Evolutionary conservation across 2,113 vertebrate species (phyloP).

Genomic region (Melanocharis versteri): DNA sequence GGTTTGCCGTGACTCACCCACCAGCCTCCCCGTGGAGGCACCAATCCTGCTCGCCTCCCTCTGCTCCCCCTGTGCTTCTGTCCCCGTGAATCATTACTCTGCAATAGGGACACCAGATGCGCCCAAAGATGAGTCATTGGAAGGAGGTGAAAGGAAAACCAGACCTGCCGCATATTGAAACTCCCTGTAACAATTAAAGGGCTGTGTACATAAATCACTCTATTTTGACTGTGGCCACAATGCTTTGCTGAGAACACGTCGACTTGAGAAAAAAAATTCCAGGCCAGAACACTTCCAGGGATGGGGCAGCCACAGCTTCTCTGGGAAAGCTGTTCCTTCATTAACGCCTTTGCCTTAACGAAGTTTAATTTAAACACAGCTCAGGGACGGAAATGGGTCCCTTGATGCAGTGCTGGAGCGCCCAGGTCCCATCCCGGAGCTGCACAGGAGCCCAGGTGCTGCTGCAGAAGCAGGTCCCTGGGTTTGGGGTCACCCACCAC

Average conservation of each 20-base stretch:
- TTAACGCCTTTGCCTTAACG: too few species aligned
- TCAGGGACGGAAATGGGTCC: not conserved
- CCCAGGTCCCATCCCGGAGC: accelerated
- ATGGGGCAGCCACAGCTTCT: not conserved
- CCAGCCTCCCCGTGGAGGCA: not conserved
- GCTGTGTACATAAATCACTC: not conserved
- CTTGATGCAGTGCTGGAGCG: accelerated
- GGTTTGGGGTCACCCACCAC: not conserved
- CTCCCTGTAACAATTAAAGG: not conserved
- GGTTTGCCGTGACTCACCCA: not conserved
- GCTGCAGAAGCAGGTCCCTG: not conserved
- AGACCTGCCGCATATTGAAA: not conserved
- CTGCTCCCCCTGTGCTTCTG: not conserved
- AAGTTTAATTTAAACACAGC: accelerated
- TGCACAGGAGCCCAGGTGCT: not conserved
- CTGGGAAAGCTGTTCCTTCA: not conserved
- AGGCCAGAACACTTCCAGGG: not conserved
- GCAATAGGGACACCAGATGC: not conserved
- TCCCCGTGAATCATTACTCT: not conserved
- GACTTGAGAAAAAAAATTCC: accelerated
- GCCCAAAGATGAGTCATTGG: not conserved
- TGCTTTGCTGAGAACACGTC: accelerated
- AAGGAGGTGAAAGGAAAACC: conserved; percentile 39
- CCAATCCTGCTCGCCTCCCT: not conserved
- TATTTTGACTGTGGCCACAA: not conserved